Evolutionary conservation across 2,113 vertebrate genomes (phyloP), one percentile per base, ranked within the genome.

Genomic region (Fukomys damarensis): DNA sequence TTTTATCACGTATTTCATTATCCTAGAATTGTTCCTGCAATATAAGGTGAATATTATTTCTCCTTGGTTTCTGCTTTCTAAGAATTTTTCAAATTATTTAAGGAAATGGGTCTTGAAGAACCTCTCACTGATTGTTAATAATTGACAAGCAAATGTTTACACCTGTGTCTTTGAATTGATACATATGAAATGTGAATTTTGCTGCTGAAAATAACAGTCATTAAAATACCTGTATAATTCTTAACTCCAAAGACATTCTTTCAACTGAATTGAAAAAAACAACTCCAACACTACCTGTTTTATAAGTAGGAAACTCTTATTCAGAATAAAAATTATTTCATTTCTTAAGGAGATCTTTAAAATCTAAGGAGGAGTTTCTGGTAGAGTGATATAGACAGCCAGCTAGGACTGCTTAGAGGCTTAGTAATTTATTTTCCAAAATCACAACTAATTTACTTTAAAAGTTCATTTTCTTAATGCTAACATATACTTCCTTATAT

Each of bases 141-240:
- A 95, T 81, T 96, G 91, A 93, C 77, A 88, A 58, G 38, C 43
- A 86, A 86, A 91, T 85, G 35, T 92, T 80, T 93, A 76, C 92
- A 98, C 89, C 92, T 97, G 82, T 97, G 93, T 72, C 93, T 97
- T 97, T 96, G 95, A 97, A 92, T 19, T 56, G 86, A 54, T 89
- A 95, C 58, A 74, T 87, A 91, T 76, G 82, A 97, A 97, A 94
- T 93, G 24, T 63, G 93, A 95, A 56, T 46, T 56, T 24, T 85
- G 49, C 7, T 80, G 56, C 80, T 93, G 76, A 86, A 96, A 95
- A 96, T 76, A 96, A 92, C 79, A 96, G 61, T 68, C 72, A 90
- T 96, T 97, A 95, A 38, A 83, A 83, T 96, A 97, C 41, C 9
- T 81, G 76, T 24, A 97, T 82, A 96, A 74, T 93, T 68, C 54